Evolutionary conservation across 2,888 invertebrate genomes (phyloP), one percentile per base, ranked within the genome.

Genomic region (Drosophila multiciliata): DNA sequence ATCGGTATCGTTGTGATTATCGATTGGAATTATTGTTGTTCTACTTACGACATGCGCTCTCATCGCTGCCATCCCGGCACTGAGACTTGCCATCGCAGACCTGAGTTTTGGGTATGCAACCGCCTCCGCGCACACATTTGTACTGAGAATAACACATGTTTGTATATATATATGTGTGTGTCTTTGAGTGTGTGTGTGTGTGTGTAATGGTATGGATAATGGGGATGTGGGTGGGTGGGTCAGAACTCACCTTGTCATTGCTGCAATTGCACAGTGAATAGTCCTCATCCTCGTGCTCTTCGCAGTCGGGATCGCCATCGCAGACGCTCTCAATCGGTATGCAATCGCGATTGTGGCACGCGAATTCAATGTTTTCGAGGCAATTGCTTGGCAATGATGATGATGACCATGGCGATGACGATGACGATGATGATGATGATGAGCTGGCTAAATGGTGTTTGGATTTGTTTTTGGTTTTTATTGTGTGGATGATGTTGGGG

Each of bases 231-330:
- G 29, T 29, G 33, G 36, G 32, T 17, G 45, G 3, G 32, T 38
- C 33, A 49, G 63, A 70, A 91, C 93, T 92, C 91, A 93, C 93
- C 93, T 93, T 92, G 60, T 92, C 90, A 59, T 78, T 81, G 72
- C 83, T 83, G 80, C 93, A 93, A 65, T 89, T 84, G 85, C 92
- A 92, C 3, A 91, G 74, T 66, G 76, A 71, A 71, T 94, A 94
- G 60, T 87, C 90, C 92, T 97, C 98, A 90, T 98, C 98, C 35
- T 96, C 96, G 1, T 95, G 95, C 74, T 95, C 95, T 0, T 93
- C 92, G 86, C 98, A 98, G 92, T 98, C 98, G n/a, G 94, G 92
- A 81, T 96, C 96, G 11, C 96, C 96, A 92, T 98, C 97, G 93
- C 98, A 98, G 48, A 95, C 95, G 95, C 96, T 97, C 23, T 96